These are phyloP conservation scores for Hymenochirus boettgeri DNA, from an alignment of 2,113 vertebrate genomes.

Conservation along the genomic window DNA sequence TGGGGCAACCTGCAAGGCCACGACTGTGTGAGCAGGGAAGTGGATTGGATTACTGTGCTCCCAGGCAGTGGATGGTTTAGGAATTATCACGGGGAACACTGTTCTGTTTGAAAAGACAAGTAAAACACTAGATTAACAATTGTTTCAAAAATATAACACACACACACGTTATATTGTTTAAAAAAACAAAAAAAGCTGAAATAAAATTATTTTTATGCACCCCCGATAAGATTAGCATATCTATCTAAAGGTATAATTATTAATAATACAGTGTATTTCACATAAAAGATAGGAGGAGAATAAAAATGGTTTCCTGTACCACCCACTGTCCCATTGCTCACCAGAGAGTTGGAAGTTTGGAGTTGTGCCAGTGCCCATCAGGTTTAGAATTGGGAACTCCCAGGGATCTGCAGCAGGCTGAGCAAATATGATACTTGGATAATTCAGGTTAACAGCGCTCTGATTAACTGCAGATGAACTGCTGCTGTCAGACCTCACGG, in stretches of 20 bases:
- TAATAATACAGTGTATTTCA: too few relatives aligned
- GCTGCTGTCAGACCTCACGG: conserved; percentile 67
- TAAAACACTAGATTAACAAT: too few relatives aligned
- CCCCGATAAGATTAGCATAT: too few relatives aligned
- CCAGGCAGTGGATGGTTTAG: conserved; percentile 81
- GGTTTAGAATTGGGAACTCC: conserved; percentile 71
- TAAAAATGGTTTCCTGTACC: conserved; percentile 81
- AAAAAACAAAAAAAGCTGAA: too few relatives aligned
- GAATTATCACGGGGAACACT: conserved; percentile 80
- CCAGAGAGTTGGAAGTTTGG: conserved; percentile 82
- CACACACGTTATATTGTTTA: too few relatives aligned
- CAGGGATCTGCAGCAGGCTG: conserved; percentile 85
- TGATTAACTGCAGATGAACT: conserved; percentile 57
- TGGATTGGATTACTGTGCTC: conserved; percentile 77
- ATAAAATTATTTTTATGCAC: too few relatives aligned
- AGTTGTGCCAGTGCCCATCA: conserved; percentile 91
- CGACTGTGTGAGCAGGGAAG: conserved; percentile 81
- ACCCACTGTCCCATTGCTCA: conserved; percentile 87
- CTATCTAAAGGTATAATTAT: too few relatives aligned
- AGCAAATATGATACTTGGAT: conserved; percentile 98
- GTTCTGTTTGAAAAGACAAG: conserved; percentile 71
- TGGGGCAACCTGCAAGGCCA: conserved; percentile 93
- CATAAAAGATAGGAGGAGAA: too few relatives aligned
- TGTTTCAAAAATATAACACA: too few relatives aligned
- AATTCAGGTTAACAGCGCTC: conserved; percentile 83